A percentile compares a stretch with the other conserved stretches of the same genome.
phyloP scores from a whole-genome alignment of 1,140 invertebrate genomes.

The Diorhabda sublineata region DNA sequence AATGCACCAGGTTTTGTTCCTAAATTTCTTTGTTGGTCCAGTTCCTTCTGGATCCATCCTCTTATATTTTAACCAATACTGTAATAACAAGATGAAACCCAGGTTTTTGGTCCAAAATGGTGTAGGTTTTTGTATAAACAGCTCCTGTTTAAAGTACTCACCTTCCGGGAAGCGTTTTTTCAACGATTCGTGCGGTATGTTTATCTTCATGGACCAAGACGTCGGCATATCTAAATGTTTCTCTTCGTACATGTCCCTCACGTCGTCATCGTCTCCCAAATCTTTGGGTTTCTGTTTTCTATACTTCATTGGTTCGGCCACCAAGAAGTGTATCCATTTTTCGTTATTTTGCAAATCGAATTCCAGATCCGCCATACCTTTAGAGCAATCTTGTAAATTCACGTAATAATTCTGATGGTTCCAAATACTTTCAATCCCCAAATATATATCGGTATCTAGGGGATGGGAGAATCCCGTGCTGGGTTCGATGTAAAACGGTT shows the following conservation, averaged over 20 bases:
- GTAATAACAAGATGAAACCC: no score
- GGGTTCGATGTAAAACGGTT: slow-evolving; percentile 79
- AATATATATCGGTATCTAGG: slow-evolving; percentile 60
- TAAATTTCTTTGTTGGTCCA: no score
- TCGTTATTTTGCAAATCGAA: slow-evolving; percentile 58
- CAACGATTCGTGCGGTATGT: slow-evolving; percentile 66
- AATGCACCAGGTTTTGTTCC: no score
- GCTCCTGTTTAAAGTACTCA: not conserved
- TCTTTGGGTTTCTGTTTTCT: slow-evolving; percentile 44
- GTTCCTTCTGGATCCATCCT: no score
- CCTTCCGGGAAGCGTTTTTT: slow-evolving; percentile 66
- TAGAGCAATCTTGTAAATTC: slow-evolving; percentile 60
- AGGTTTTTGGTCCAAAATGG: no score
- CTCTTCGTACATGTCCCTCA: slow-evolving; percentile 51
- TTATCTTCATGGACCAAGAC: slow-evolving; percentile 71
- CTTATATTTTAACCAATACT: no score
- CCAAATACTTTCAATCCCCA: slow-evolving; percentile 79
- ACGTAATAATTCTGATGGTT: slow-evolving; percentile 78
- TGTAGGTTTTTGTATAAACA: no score
- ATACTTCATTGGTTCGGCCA: slow-evolving; percentile 58
- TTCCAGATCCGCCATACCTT: slow-evolving; percentile 47
- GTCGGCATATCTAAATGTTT: slow-evolving; percentile 77
- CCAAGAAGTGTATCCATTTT: slow-evolving; percentile 67
- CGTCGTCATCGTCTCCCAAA: slow-evolving; percentile 51
- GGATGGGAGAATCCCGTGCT: slow-evolving; percentile 64